A percentile compares a stretch with the other conserved stretches of the same genome.
Conservation (phyloP, 2,797 vertebrate genomes). For the Microhierax caerulescens region DNA sequence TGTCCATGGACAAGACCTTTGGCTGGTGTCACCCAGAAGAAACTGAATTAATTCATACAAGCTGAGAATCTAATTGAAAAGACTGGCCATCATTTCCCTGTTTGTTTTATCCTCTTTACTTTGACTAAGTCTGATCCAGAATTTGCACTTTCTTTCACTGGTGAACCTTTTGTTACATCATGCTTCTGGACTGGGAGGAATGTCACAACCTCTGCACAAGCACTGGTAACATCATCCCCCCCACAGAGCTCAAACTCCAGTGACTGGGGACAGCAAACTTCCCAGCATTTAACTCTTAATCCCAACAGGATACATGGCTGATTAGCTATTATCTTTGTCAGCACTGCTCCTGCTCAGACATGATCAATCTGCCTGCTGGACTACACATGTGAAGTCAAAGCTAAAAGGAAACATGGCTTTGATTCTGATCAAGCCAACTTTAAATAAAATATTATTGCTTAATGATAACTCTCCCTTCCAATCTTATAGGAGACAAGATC, state of each 20-base stretch:
- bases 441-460: constrained; percentile 19
- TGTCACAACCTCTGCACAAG: not conserved
- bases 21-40: not conserved
- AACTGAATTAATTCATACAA: not conserved
- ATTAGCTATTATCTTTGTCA: not conserved
- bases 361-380: not conserved
- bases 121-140: not conserved
- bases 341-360: not conserved
- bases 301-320: not conserved
- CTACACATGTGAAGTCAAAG: constrained; percentile 22
- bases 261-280: not conserved
- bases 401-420: not conserved
- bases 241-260: not conserved
- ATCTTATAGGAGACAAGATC: not conserved
- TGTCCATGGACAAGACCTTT: not conserved
- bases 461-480: not conserved
- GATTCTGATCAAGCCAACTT: not conserved
- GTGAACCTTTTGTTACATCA: not conserved
- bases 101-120: not conserved
- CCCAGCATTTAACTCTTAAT: not conserved
- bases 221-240: not conserved
- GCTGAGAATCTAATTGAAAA: not conserved
- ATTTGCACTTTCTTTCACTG: not conserved
- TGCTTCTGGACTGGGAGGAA: not conserved
- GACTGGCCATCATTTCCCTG: not conserved